Percentiles rank a stretch among this genome's conserved stretches.
Evolutionary conservation across 2,113 vertebrate species (phyloP).

Genomic region (Gnathonemus longibarbis): DNA sequence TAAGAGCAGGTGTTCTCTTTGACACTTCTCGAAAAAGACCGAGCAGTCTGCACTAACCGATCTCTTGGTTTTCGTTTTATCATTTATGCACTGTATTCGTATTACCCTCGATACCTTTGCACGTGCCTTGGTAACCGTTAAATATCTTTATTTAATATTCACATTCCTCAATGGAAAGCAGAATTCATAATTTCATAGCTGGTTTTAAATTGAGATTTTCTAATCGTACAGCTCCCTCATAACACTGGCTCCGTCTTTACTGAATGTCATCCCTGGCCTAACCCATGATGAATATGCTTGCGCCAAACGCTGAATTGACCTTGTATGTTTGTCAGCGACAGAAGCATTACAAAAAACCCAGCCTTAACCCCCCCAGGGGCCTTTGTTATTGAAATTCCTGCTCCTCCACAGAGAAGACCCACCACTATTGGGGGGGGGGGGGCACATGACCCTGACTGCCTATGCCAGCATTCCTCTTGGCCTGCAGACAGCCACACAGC

Average conservation of each 20-base stretch:
- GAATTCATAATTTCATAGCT: background rate
- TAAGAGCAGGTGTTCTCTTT: conserved; percentile 3
- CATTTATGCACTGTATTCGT: background rate
- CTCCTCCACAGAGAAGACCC: conserved; percentile 37
- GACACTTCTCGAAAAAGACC: no score
- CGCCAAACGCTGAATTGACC: conserved; percentile 24
- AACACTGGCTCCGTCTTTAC: background rate
- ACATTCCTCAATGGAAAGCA: background rate
- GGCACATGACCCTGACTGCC: conserved; percentile 37
- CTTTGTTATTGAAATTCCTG: conserved; percentile 59
- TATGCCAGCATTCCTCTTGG: conserved; percentile 20
- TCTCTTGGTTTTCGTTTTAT: background rate
- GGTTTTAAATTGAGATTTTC: background rate
- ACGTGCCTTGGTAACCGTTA: background rate
- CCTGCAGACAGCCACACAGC: conserved; percentile 47
- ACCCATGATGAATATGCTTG: background rate
- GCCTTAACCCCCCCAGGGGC: conserved; percentile 12
- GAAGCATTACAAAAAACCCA: conserved; percentile 44
- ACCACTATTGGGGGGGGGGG: conserved; percentile 32
- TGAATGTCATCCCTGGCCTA: background rate
- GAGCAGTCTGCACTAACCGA: background rate
- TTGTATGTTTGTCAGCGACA: conserved; percentile 22
- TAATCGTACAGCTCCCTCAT: background rate
- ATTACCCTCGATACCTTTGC: background rate
- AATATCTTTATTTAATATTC: background rate